These are phyloP conservation scores for Anadara kagoshimensis DNA, from an alignment of 1,140 invertebrate species.

Conservation along the genomic window DNA sequence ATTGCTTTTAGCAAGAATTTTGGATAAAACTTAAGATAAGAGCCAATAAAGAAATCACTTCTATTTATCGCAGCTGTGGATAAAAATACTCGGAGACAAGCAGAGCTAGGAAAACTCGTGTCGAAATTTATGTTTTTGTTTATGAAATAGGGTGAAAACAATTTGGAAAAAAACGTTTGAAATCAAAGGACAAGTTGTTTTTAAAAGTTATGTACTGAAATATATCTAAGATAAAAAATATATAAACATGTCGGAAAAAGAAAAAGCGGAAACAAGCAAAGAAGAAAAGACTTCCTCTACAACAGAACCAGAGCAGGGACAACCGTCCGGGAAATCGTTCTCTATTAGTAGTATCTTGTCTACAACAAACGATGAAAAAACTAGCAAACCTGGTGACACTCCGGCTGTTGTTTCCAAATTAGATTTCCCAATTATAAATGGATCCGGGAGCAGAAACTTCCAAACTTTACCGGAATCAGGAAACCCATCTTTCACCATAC, in stretches of 20 bases:
- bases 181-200: neutral
- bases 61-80: neutral
- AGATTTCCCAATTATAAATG: constrained; percentile 19
- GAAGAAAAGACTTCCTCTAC: neutral
- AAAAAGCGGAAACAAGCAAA: neutral
- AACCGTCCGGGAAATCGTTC: constrained; percentile 16
- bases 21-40: neutral
- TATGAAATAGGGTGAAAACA: neutral
- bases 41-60: neutral
- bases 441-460: neutral
- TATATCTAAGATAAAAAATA: neutral
- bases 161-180: neutral
- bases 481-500: neutral
- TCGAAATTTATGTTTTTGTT: neutral
- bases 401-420: constrained; percentile 31
- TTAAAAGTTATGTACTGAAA: neutral
- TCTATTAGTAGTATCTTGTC: constrained; percentile 32
- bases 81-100: neutral
- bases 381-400: constrained; percentile 13
- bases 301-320: neutral
- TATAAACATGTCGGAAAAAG: neutral
- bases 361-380: constrained; percentile 15
- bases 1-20: constrained; percentile 16
- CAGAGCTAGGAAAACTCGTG: neutral
- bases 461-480: neutral